Percentiles rank a stretch among this genome's conserved stretches.
Evolutionary conservation across 2,113 vertebrate genomes (phyloP).

Genomic region (Myxocyprinus asiaticus): DNA sequence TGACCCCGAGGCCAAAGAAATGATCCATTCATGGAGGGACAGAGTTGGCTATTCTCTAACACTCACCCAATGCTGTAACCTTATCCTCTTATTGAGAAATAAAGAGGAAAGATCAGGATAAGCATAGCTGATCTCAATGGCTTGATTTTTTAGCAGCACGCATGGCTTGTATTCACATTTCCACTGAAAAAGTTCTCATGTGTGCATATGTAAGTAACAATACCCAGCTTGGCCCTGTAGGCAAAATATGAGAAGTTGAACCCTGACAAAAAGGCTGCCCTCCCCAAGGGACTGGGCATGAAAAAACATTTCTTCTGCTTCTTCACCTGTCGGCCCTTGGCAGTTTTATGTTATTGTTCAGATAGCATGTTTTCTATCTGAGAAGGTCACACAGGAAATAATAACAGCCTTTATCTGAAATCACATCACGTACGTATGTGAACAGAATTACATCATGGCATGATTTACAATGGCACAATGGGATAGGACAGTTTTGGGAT

Average conservation of each 20-base stretch:
- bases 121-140: slow-evolving; percentile 40
- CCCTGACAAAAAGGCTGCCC: background rate
- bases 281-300: no score
- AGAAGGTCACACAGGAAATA: slow-evolving; percentile 18
- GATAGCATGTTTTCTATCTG: background rate
- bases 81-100: slow-evolving; percentile 61
- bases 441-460: background rate
- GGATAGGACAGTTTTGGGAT: background rate
- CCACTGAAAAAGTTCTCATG: slow-evolving; percentile 26
- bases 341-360: slow-evolving; percentile 19
- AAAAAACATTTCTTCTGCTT: slow-evolving; percentile 12
- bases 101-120: slow-evolving; percentile 35
- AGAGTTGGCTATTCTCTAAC: slow-evolving; percentile 48
- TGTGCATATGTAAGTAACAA: slow-evolving; percentile 49
- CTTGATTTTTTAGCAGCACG: slow-evolving; percentile 5
- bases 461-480: background rate
- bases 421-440: slow-evolving; percentile 3
- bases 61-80: slow-evolving; percentile 50
- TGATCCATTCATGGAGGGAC: slow-evolving; percentile 45
- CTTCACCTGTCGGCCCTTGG: background rate
- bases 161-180: no score
- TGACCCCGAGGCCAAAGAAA: slow-evolving; percentile 41
- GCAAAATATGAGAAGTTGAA: slow-evolving; percentile 58
- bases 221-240: slow-evolving; percentile 50
- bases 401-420: background rate